Conservation (phyloP, 2,797 vertebrate genomes). For the Sebastiscus albofasciatus region DNA sequence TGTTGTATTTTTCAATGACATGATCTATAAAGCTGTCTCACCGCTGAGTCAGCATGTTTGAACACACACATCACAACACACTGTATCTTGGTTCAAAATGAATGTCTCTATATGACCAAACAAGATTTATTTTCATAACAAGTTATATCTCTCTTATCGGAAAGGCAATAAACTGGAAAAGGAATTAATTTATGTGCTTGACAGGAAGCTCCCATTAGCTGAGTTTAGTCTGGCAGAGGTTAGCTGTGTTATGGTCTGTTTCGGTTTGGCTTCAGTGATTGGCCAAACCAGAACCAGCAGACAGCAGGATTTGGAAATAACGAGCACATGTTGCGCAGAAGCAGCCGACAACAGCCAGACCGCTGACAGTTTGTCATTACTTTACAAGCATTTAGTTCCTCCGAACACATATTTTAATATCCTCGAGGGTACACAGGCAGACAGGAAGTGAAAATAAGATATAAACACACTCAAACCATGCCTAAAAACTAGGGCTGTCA, state of each 20-base stretch:
- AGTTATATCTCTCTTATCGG: not conserved
- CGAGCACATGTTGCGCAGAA: constrained; percentile 14
- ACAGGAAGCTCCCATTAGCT: constrained; percentile 17
- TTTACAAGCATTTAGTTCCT: constrained; percentile 8
- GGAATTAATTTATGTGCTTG: not conserved
- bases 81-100: not conserved
- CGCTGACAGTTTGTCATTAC: constrained; percentile 26
- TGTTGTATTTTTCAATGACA: constrained; percentile 43
- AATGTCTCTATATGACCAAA: not conserved
- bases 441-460: not conserved
- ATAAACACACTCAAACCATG: not conserved
- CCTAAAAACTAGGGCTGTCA: not conserved
- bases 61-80: not conserved
- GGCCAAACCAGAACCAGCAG: constrained; percentile 25
- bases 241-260: not conserved
- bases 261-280: constrained; percentile 11
- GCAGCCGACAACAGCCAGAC: constrained; percentile 7
- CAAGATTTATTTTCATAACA: not conserved
- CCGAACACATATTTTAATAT: not conserved
- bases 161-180: constrained; percentile 6
- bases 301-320: constrained; percentile 49
- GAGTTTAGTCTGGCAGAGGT: constrained; percentile 4
- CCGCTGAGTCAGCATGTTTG: constrained; percentile 44
- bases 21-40: constrained; percentile 48
- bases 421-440: not conserved